phyloP scores from a whole-genome alignment of 2,113 vertebrate species.

The Fulica atra region DNA sequence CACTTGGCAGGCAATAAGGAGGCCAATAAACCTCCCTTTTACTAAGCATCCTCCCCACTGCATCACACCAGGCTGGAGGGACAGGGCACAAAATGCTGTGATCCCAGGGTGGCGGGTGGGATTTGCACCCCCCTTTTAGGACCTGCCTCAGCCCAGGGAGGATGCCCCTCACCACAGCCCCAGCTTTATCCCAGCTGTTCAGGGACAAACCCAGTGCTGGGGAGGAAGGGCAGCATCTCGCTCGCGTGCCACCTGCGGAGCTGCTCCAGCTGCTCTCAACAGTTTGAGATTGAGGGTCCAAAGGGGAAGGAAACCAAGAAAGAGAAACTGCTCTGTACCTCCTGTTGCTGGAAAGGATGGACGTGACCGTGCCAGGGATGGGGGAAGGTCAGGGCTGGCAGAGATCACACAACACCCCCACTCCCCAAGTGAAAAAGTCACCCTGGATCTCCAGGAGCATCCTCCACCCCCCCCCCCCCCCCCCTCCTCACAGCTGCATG shows the following conservation, averaged over 20 bases:
- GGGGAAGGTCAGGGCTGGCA: background rate
- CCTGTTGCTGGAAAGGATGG: background rate
- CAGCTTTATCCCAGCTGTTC: accelerated
- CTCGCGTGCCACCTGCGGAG: background rate
- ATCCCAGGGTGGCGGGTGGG: background rate
- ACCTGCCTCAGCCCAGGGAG: background rate
- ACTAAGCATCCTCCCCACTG: background rate
- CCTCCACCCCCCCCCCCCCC: background rate
- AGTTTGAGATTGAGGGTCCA: background rate
- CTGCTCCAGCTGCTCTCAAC: background rate
- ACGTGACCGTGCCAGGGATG: background rate
- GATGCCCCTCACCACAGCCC: background rate
- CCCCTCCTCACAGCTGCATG: background rate
- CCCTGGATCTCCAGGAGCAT: background rate
- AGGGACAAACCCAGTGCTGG: background rate
- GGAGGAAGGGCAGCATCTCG: background rate
- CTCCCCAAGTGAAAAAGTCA: background rate
- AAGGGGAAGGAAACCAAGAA: background rate
- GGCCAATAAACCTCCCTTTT: background rate
- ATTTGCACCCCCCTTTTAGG: background rate
- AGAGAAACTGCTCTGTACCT: background rate
- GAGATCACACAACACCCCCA: background rate
- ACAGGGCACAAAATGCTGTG: accelerated
- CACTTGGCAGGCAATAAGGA: background rate
- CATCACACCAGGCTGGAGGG: background rate